These are phyloP conservation scores for Lamellibrachia luymesi DNA, from an alignment of 1,140 invertebrate genomes.

Conservation along the genomic window DNA sequence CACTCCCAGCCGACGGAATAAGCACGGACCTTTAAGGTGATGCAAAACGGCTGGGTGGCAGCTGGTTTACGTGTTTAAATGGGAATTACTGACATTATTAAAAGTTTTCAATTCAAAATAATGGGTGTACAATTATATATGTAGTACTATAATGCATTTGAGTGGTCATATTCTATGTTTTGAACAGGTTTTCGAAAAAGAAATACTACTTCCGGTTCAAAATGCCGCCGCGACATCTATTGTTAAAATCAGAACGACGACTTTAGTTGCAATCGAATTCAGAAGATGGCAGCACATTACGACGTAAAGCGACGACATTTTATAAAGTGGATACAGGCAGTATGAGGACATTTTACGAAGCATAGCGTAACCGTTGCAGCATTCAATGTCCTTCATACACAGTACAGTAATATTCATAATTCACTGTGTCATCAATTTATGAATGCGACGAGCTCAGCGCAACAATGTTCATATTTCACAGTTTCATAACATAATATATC, in stretches of 20 bases:
- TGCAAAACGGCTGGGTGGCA: not conserved
- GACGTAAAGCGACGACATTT: not conserved
- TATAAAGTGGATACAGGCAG: too few relatives aligned
- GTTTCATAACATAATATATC: too few relatives aligned
- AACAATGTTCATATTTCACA: too few relatives aligned
- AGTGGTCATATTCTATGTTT: not conserved
- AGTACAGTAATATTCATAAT: too few relatives aligned
- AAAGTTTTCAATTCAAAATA: not conserved
- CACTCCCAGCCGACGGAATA: slow-evolving; percentile 43
- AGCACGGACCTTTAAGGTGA: not conserved
- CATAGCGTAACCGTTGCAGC: too few relatives aligned
- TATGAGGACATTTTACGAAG: too few relatives aligned
- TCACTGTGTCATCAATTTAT: too few relatives aligned
- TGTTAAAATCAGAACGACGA: not conserved
- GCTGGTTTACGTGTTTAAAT: not conserved
- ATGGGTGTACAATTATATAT: not conserved
- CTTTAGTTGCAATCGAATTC: not conserved
- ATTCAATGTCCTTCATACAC: too few relatives aligned
- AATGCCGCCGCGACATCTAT: not conserved
- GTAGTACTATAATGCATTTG: not conserved
- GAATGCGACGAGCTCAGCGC: too few relatives aligned
- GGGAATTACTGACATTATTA: not conserved
- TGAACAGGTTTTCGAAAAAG: not conserved
- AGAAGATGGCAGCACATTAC: not conserved
- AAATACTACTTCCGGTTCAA: not conserved